Base-by-base conservation (phyloP, 2,113 vertebrate species). In the Pungitius pungitius region DNA sequence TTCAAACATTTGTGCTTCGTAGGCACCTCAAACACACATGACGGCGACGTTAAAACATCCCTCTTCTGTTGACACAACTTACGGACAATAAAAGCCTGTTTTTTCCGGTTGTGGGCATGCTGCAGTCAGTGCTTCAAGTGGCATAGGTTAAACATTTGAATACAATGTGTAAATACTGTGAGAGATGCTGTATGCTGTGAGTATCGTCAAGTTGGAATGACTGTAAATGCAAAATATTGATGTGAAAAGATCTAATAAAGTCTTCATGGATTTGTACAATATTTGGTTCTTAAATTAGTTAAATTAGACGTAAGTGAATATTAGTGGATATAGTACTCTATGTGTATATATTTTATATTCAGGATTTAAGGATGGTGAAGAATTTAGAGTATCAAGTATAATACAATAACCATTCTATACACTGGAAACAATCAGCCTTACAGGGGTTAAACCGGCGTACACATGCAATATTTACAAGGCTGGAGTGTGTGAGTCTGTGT, bases 381-480 rank as follows among this genome's bases (percentile, higher is more conserved):
- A 82, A 88, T 81, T 79, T 56, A 17, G 56, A 80, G 85, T 74
- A 66, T 81, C 77, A 78, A 70, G 71, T 81, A 89, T 82, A 85
- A 87, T 87, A 89, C 80, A 86, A 88, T 77, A 79, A 82, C 73
- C 78, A 55, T 79, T 87, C 69, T 83, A 83, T 87, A 85, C 78
- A 91, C 81, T 83, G 82, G 83, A 68, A 85, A 91, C 86, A 90
- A 89, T 91, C 89, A 88, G 85, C 76, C 61, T 83, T 84, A 26
- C 45, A 68, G 26, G 78, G 78, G 86, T 83, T 87, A 83, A 81
- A 88, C 70, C 63, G 67, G 72, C 75, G 63, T 84, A 82, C 81
- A 88, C 93, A 92, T 93, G 93, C 93, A 92, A 67, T 92, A 93
- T 93, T 89, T 93, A 93, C 93, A 93, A 75, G 75, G 75, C 74